A percentile compares a stretch with the other conserved stretches of the same genome.
Evolutionary conservation across 2,797 vertebrate species (phyloP).

Genomic region (Sebastes oblongus): DNA sequence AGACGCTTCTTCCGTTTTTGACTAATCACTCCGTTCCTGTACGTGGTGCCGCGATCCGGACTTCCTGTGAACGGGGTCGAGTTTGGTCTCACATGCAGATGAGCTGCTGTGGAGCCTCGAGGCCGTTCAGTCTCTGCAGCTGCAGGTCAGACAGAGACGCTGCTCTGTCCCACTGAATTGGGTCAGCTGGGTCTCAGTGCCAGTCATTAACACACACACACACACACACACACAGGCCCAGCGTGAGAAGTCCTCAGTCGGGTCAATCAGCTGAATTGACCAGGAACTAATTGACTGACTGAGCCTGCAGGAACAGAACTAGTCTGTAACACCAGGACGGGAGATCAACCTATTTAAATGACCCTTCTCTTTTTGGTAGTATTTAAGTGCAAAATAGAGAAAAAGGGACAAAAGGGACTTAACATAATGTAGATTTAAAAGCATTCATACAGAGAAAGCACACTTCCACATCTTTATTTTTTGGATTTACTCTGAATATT

Average conservation of each 20-base stretch:
- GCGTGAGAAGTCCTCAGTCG: neutral
- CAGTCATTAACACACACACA: neutral
- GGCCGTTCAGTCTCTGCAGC: slow-evolving; percentile 14
- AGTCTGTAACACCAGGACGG: neutral
- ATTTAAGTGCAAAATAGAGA: neutral
- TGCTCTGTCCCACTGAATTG: slow-evolving; percentile 39
- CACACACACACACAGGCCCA: neutral
- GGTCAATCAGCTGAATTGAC: slow-evolving; percentile 42
- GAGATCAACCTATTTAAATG: neutral
- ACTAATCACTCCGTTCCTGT: neutral
- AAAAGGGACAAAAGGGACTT: too few relatives aligned
- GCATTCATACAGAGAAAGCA: neutral
- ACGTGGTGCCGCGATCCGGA: neutral
- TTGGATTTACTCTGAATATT: neutral
- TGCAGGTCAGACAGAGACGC: slow-evolving; percentile 33
- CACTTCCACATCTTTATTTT: neutral
- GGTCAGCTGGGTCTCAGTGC: slow-evolving; percentile 32
- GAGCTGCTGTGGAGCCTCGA: slow-evolving; percentile 9
- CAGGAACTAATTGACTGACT: slow-evolving; percentile 32
- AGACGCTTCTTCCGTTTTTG: neutral
- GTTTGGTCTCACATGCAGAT: neutral
- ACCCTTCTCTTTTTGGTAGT: neutral
- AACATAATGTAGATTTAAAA: neutral
- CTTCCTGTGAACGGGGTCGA: neutral
- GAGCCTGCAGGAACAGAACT: slow-evolving; percentile 14